Base-by-base conservation (phyloP, 2,888 invertebrate genomes). In the Cryptocephalus primarius region DNA sequence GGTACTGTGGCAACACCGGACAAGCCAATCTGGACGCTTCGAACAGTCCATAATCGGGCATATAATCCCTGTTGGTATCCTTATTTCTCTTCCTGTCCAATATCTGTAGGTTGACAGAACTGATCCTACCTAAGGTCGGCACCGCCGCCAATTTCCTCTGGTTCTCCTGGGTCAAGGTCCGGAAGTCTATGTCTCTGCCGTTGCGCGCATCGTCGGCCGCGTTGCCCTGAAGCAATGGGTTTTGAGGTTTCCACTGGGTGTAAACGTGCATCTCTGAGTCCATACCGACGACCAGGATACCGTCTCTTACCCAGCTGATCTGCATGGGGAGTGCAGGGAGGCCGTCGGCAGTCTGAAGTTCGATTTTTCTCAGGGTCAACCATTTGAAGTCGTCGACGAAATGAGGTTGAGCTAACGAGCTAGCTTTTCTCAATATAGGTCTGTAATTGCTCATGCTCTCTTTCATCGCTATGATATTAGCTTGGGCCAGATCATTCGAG, bases 201-300 rank as follows among this genome's bases (percentile, higher is more conserved):
- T 86, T 86, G 40, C 86, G 76, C 41, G 55, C 46, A 34, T 64
- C 65, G 48, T 88, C 88, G 9, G 40, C 33, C 2, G 44, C 9
- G 14, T 38, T 42, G 32, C 46, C 48, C 52, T 63, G 62, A 1
- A 57, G 32, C 1, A 55, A 44, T 14, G 59, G 58, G 47, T 67
- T 64, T 60, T 83, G 81, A 0, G 89, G 86, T 62, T 88, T 88
- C 97, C 97, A 99, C 64, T 99, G 99, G 1, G 95, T 94, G 67
- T 96, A 99, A 0, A 99, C 95, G 63, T 97, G 95, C 94, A 99
- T 96, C 69, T 99, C 99, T 2, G 95, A 96, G 67, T 97, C 95
- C 96, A 99, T 96, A 2, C 97, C 99, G 1, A 99, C 95, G 0
- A 99, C 93, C 1, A 99, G 73, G 54, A 99, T 92, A 1, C 97